Percentiles rank a stretch among this genome's conserved stretches.
Evolutionary conservation across 2,797 vertebrate species (phyloP).

Genomic region (Atherinosoma microstoma): DNA sequence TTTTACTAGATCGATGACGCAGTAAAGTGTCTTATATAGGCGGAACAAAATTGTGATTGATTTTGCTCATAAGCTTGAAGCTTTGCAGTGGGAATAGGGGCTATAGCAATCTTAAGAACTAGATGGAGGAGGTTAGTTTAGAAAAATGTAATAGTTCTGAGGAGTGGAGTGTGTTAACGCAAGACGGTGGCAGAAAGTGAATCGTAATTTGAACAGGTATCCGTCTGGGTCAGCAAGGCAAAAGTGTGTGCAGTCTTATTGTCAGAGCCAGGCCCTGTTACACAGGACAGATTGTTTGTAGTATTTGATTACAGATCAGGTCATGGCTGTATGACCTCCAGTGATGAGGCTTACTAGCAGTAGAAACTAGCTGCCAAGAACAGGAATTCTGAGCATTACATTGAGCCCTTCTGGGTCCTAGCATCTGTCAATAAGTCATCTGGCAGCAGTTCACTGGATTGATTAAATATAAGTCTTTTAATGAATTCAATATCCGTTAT

Average conservation of each 20-base stretch:
- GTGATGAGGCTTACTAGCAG: constrained; percentile 7
- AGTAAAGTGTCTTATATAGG: constrained; percentile 45
- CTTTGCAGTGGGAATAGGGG: constrained; percentile 17
- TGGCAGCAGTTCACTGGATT: constrained; percentile 12
- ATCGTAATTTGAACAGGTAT: constrained; percentile 13
- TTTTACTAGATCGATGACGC: constrained; percentile 45
- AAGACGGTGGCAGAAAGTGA: constrained; percentile 2
- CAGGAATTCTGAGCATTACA: constrained; percentile 5
- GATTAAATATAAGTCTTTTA: constrained; percentile 8
- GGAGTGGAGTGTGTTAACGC: constrained; percentile 5
- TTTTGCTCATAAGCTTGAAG: constrained; percentile 46
- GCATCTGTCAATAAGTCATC: constrained; percentile 12
- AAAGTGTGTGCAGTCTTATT: constrained; percentile 13
- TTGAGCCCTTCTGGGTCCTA: neutral
- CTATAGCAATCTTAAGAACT: constrained; percentile 9
- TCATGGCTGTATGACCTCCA: constrained; percentile 21
- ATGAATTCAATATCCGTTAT: constrained; percentile 10
- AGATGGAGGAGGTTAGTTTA: constrained; percentile 39
- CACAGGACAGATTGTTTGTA: constrained; percentile 17
- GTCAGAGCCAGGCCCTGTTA: constrained; percentile 7
- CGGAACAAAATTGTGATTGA: constrained; percentile 47
- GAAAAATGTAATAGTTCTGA: constrained; percentile 29
- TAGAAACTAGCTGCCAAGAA: constrained; percentile 14
- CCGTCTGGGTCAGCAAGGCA: constrained; percentile 16
- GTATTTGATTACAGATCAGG: constrained; percentile 40